phyloP scores from a whole-genome alignment of 2,888 invertebrate genomes.

The Pherbina coryleti region DNA sequence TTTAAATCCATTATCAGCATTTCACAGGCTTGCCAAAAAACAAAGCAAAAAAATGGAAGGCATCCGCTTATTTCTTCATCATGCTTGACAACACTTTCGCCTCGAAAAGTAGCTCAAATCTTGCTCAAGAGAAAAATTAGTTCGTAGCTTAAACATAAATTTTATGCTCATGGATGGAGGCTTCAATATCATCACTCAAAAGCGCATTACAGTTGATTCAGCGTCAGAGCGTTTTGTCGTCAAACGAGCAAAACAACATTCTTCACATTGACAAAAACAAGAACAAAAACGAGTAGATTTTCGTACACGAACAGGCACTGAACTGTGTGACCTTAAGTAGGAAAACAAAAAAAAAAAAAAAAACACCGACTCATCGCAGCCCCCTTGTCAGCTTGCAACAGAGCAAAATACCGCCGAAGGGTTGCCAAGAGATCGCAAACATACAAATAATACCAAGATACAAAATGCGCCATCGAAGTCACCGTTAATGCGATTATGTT shows the following conservation, averaged over 20 bases:
- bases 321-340: conserved; percentile 19
- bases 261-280: neutral
- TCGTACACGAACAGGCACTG: neutral
- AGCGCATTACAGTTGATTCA: neutral
- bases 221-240: neutral
- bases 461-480: conserved; percentile 7
- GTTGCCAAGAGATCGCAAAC: conserved; percentile 5
- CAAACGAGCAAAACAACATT: neutral
- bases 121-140: neutral
- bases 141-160: neutral
- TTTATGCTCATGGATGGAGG: neutral
- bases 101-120: neutral
- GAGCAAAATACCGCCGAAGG: neutral
- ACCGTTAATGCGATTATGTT: conserved; percentile 31
- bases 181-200: neutral
- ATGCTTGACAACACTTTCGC: conserved; percentile 12
- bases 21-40: conserved; percentile 19
- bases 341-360: neutral
- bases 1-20: neutral
- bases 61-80: neutral
- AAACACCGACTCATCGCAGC: neutral
- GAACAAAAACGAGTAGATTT: neutral
- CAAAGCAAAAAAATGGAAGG: neutral
- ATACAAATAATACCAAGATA: neutral
- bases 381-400: neutral